Base-by-base conservation (phyloP, 1,140 invertebrate species). In the Meloidogyne floridensis region DNA sequence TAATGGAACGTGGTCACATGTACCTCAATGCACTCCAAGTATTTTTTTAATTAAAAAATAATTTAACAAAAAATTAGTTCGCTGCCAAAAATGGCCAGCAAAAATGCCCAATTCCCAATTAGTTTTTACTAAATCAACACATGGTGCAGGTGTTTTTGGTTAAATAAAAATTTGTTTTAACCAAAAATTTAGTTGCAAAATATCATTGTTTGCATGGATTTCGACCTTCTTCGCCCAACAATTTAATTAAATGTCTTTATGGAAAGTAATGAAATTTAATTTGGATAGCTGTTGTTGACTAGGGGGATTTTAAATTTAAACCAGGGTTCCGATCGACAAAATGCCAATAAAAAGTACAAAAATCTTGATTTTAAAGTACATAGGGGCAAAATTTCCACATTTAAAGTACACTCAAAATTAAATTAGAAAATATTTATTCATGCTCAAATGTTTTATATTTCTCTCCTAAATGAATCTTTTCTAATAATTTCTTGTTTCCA, bases 141-240 rank as follows among this genome's bases (percentile, higher is more conserved):
- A 98, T 88, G 95, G 95, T 0, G 95, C 96, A 93, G 94, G 94
- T 87, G 95, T 90, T 93, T 65, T 65, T 59, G 11, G 4, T 15
- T 15, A 5, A 59, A 3, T 11, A 54, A 11, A 54, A 54, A 11
- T 54, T 75, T 88, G 97, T 13, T 91, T 93, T 47, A 95, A 95
- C 32, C 32, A 32, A 3, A 73, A 84, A 6, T 95, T 0, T 95
- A 95, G 94, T 94, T 93, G 96, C 96, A 0, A 92, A 94, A 10
- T 97, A 95, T 90, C 93, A 94, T 84, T 98, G 96, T 90, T 94
- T 95, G 88, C 96, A 98, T 87, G 96, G 96, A 0, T 98, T 93
- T 88, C 93, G 93, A 72, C 89, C 98, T 13, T 91, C 93, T 43
- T 95, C 95, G 2, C 72, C 84, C 9, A 82, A 87, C 88, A 93